phyloP scores from a whole-genome alignment of 1,140 invertebrate species.

The Plodia interpunctella region DNA sequence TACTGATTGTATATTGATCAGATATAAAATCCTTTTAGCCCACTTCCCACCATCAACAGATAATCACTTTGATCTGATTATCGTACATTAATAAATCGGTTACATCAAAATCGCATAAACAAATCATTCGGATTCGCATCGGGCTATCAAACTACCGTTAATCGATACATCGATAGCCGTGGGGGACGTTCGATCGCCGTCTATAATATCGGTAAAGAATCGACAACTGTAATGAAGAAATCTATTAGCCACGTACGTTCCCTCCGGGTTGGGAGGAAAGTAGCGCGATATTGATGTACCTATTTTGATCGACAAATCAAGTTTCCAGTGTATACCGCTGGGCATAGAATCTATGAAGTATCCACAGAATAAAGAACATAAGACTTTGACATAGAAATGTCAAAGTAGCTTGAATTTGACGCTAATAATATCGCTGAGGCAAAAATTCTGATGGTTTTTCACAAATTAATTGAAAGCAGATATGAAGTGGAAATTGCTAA shows the following conservation, averaged over 20 bases:
- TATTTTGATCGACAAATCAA: constrained; percentile 6
- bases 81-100: not conserved
- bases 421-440: no score
- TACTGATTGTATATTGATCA: no score
- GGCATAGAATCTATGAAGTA: not conserved
- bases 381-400: not conserved
- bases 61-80: not conserved
- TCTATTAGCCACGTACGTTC: constrained; percentile 30
- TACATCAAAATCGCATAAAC: constrained; percentile 1
- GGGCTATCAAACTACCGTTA: constrained; percentile 2
- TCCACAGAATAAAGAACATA: not conserved
- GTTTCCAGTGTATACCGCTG: not conserved
- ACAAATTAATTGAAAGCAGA: no score
- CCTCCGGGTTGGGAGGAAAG: constrained; percentile 9
- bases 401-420: no score
- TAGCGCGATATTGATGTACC: constrained; percentile 9
- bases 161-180: constrained; percentile 1
- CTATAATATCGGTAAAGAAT: constrained; percentile 22
- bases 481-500: no score
- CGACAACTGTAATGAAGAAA: constrained; percentile 31
- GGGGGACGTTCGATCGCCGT: constrained; percentile 8
- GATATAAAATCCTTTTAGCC: not conserved
- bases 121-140: constrained; percentile 1
- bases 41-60: not conserved
- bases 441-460: no score